Evolutionary conservation across 2,113 vertebrate genomes (phyloP).

Genomic region (Lycaon pictus): DNA sequence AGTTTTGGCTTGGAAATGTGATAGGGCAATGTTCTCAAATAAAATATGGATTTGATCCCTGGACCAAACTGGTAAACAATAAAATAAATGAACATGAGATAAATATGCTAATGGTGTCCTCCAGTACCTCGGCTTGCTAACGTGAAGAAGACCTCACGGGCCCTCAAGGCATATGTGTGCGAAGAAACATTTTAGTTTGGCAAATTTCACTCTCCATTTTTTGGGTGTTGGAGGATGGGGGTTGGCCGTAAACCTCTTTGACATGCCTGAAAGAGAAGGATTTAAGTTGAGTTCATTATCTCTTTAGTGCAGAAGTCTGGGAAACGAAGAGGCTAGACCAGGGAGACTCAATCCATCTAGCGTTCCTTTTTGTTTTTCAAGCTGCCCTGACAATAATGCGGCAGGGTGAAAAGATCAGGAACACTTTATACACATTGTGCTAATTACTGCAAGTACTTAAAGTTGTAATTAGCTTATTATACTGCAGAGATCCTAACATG

Average conservation of each 20-base stretch:
- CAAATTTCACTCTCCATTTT: conserved; percentile 71
- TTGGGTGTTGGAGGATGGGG: not conserved
- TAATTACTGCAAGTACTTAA: conserved; percentile 94
- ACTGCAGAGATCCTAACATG: conserved; percentile 93
- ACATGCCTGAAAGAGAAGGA: conserved; percentile 82
- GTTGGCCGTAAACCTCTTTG: conserved; percentile 77
- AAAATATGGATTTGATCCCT: conserved; percentile 68
- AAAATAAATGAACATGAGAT: conserved; percentile 72
- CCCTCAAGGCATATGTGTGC: conserved; percentile 25
- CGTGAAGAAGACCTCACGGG: conserved; percentile 16
- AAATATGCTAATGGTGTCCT: conserved; percentile 57
- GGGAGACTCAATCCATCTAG: conserved; percentile 86
- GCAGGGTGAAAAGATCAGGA: conserved; percentile 93
- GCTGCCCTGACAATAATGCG: conserved; percentile 91
- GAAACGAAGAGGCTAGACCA: conserved; percentile 86
- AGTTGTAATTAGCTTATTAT: conserved; percentile 96
- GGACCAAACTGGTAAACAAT: conserved; percentile 60
- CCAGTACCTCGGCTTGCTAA: conserved; percentile 68
- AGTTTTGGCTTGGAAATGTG: conserved; percentile 11
- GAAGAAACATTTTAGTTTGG: conserved; percentile 61
- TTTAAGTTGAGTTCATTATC: conserved; percentile 86
- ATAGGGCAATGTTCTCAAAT: not conserved
- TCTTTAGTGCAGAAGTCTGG: conserved; percentile 85
- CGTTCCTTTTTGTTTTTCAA: conserved; percentile 87
- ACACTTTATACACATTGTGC: conserved; percentile 93